These are phyloP conservation scores for Orgyia antiqua DNA, from an alignment of 2,888 invertebrate genomes.

Conservation along the genomic window DNA sequence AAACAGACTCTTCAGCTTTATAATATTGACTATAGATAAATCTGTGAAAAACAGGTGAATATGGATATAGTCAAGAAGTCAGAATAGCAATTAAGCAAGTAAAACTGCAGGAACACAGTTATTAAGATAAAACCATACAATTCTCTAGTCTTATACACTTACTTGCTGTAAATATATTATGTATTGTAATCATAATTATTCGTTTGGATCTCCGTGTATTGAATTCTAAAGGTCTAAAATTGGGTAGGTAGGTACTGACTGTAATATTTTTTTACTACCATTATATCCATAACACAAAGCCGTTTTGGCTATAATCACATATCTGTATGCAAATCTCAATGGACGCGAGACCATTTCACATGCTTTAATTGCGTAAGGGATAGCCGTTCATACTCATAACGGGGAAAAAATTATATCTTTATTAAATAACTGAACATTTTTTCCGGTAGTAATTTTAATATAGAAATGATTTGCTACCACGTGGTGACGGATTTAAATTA, in stretches of 20 bases:
- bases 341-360: slow-evolving; percentile 48
- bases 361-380: slow-evolving; percentile 60
- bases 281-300: slow-evolving; percentile 34
- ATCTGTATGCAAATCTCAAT: slow-evolving; percentile 70
- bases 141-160: too few relatives aligned
- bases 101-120: too few relatives aligned
- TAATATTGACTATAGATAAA: too few relatives aligned
- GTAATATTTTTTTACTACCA: slow-evolving; percentile 22
- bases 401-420: slow-evolving; percentile 54
- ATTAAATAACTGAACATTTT: slow-evolving; percentile 44
- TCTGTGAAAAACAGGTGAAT: too few relatives aligned
- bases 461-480: too few relatives aligned
- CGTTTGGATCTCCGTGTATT: slow-evolving; percentile 2
- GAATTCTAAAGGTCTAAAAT: slow-evolving; percentile 21
- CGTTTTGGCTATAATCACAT: slow-evolving; percentile 55
- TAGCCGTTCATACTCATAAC: slow-evolving; percentile 51
- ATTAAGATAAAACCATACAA: too few relatives aligned
- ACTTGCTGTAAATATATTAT: too few relatives aligned
- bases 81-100: too few relatives aligned
- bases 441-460: slow-evolving; percentile 43
- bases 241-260: slow-evolving; percentile 12
- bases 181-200: too few relatives aligned
- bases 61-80: too few relatives aligned
- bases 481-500: too few relatives aligned
- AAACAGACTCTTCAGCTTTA: too few relatives aligned